phyloP scores from a whole-genome alignment of 2,888 invertebrate genomes.

The Eupelmus urozonus region DNA sequence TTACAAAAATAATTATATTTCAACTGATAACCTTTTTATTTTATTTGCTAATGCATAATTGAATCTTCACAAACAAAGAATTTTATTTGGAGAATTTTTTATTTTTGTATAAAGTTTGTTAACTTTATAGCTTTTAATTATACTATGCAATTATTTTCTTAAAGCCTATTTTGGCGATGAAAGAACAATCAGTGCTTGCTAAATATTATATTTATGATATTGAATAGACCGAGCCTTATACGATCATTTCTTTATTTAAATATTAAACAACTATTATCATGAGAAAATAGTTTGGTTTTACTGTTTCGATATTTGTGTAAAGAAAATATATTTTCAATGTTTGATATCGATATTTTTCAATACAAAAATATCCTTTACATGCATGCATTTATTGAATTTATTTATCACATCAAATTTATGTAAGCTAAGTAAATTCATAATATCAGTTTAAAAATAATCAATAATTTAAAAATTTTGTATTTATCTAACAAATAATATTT shows the following conservation, averaged over 20 bases:
- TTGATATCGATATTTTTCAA: not conserved
- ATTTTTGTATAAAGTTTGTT: not conserved
- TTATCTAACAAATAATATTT: no score
- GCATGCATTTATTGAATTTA: conserved; percentile 6
- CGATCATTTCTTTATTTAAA: not conserved
- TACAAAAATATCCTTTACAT: conserved; percentile 5
- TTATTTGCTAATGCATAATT: not conserved
- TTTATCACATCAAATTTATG: not conserved
- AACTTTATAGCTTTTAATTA: not conserved
- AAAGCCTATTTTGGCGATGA: conserved; percentile 17
- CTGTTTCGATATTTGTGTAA: not conserved
- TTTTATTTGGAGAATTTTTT: not conserved
- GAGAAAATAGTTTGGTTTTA: not conserved
- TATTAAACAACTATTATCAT: not conserved
- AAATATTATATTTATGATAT: not conserved
- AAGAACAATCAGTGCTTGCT: conserved; percentile 5
- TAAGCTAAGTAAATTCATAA: no score
- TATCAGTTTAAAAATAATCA: no score
- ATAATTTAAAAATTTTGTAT: no score
- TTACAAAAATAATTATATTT: conserved; percentile 17
- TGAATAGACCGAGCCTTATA: conserved; percentile 16
- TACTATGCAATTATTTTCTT: not conserved
- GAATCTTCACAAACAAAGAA: no score
- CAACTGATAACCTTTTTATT: not conserved
- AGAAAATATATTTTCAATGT: conserved; percentile 11